Conservation (phyloP, 2,888 invertebrate genomes). For the Drosophila differens region DNA sequence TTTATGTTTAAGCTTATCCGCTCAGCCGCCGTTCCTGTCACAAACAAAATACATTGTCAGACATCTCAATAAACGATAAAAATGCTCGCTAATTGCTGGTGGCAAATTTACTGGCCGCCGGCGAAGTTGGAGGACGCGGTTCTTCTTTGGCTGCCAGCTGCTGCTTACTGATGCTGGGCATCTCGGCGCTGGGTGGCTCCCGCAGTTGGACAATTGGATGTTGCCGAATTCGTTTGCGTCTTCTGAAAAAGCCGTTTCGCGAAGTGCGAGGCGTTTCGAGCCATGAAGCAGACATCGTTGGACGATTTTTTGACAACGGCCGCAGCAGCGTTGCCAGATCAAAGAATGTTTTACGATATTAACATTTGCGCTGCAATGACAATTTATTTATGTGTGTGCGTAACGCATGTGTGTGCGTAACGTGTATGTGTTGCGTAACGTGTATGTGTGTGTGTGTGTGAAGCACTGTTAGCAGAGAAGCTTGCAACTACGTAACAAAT, state of each 20-base stretch:
- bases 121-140: background rate
- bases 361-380: background rate
- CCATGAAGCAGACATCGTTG: background rate
- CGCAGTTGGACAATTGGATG: slow-evolving; percentile 40
- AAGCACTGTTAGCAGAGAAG: slow-evolving; percentile 10
- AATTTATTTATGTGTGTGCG: background rate
- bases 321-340: background rate
- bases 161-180: background rate
- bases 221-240: slow-evolving; percentile 28
- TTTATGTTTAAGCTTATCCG: slow-evolving; percentile 47
- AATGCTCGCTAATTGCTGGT: background rate
- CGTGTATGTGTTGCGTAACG: background rate
- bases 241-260: slow-evolving; percentile 20
- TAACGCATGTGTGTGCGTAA: background rate
- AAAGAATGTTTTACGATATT: background rate
- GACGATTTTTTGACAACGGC: background rate
- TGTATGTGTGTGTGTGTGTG: background rate
- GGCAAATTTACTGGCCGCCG: background rate
- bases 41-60: slow-evolving; percentile 37
- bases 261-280: slow-evolving; percentile 36
- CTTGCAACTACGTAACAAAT: slow-evolving; percentile 16
- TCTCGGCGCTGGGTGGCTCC: background rate
- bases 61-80: slow-evolving; percentile 50
- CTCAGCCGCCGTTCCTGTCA: slow-evolving; percentile 61
- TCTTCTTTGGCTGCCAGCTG: background rate